Percentiles rank a stretch among this genome's conserved stretches.
Evolutionary conservation across 2,113 vertebrate genomes (phyloP).

Genomic region (Crotophaga sulcirostris): DNA sequence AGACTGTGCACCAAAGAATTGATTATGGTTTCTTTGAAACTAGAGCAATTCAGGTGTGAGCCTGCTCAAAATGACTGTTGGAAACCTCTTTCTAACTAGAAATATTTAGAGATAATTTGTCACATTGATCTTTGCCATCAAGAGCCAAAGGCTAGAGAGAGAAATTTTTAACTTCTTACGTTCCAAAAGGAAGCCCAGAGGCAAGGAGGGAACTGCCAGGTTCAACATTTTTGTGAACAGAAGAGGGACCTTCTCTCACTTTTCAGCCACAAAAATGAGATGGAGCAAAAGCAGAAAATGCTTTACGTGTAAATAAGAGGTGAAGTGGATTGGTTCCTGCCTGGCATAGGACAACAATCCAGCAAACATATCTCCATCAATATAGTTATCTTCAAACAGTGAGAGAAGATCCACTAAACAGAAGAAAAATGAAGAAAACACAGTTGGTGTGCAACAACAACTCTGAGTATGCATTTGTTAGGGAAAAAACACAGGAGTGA

Average conservation of each 20-base stretch:
- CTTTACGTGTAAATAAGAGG: background rate
- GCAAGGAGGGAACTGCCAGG: background rate
- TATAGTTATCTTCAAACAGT: background rate
- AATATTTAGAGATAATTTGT: slow-evolving; percentile 13
- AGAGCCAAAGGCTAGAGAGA: background rate
- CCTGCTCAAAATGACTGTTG: slow-evolving; percentile 39
- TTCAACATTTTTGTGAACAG: fast-evolving
- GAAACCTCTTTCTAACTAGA: background rate
- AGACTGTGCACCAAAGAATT: background rate
- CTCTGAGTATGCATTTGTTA: background rate
- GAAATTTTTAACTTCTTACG: slow-evolving; percentile 13
- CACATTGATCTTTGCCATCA: background rate
- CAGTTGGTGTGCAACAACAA: background rate
- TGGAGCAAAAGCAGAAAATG: background rate
- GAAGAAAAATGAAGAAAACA: background rate
- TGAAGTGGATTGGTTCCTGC: background rate
- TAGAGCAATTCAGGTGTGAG: slow-evolving; percentile 20
- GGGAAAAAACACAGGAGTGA: background rate
- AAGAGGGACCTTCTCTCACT: background rate
- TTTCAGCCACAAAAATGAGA: background rate
- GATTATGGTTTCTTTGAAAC: slow-evolving; percentile 39
- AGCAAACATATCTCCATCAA: background rate
- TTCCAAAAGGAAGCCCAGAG: background rate
- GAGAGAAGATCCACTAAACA: background rate
- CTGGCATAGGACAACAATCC: background rate